Base-by-base conservation (phyloP, 1,140 invertebrate species). In the Eurosta solidaginis region DNA sequence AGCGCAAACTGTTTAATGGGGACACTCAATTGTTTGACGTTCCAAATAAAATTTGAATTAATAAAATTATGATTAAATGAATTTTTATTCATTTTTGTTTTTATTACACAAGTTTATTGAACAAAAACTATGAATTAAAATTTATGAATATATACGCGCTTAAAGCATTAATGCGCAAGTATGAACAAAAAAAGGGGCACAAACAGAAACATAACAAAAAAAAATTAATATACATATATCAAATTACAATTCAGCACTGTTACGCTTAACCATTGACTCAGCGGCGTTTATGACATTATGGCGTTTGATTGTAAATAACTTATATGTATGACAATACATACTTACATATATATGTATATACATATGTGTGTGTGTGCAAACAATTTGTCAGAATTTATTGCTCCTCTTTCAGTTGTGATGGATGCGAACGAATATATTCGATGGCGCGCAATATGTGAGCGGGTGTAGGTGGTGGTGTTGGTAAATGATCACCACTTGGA, bases 401-500 rank as follows among this genome's bases (percentile, higher is more conserved):
- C 33, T 86, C 84, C 81, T 86, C 84, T 73, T 76, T 22, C 17
- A 84, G 83, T 77, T 82, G n/a, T 78, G 84, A 82, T 22, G 87
- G 86, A 83, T 88, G 87, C 42, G 83, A 89, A 77, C 90, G 89
- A 79, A 91, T 87, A 82, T 89, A 91, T 68, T 88, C 90, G 14
- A 92, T 78, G 22, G 88, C 85, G 20, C 83, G 83, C 50, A 86
- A 79, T 45, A 88, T 82, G 49, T 85, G 83, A 3, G 83, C 84
- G 6, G 87, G 87, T 27, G 88, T 83, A 36, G 84, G 89, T n/a
- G 89, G 90, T 5, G 89, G 89, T 4, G 89, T 90, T 17, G 90
- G 90, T 54, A 91, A 79, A 83, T 90, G 90, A 40, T 89, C 89
- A 44, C 90, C 90, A 25, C 85, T 82, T 17, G 90, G 89, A 80